Evolutionary conservation across 2,113 vertebrate species (phyloP).

Genomic region (Pleuronectes platessa): DNA sequence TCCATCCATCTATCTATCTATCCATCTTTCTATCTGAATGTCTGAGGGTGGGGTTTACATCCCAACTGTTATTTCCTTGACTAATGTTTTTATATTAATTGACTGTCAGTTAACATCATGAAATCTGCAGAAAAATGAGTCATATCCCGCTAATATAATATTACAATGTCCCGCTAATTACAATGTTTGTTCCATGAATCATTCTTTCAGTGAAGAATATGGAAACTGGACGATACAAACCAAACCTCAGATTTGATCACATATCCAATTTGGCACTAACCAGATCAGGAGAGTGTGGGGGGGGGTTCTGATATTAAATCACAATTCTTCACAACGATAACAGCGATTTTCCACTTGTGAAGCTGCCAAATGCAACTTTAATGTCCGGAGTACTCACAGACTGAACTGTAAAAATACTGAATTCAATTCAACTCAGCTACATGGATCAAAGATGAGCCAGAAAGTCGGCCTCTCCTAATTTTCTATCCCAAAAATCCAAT

Average conservation of each 20-base stretch:
- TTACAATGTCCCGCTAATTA: background rate
- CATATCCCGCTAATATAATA: background rate
- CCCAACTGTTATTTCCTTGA: too few species aligned
- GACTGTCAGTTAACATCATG: too few species aligned
- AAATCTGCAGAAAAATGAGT: background rate
- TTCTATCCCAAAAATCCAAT: background rate
- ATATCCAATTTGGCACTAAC: too few species aligned
- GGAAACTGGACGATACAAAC: background rate
- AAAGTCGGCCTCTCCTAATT: background rate
- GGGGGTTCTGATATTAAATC: background rate
- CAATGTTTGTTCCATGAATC: background rate
- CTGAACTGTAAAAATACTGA: too few species aligned
- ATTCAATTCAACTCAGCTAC: too few species aligned
- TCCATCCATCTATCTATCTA: slow-evolving; percentile 6
- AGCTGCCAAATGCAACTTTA: background rate
- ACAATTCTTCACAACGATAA: background rate
- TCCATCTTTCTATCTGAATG: background rate
- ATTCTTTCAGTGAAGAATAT: background rate
- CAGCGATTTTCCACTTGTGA: background rate
- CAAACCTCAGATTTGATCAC: background rate
- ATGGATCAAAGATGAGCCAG: background rate
- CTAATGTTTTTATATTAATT: too few species aligned
- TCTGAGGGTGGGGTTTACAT: background rate
- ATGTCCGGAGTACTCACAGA: too few species aligned
- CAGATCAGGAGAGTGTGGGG: too few species aligned